Evolutionary conservation across 2,888 invertebrate genomes (phyloP), one percentile per base, ranked within the genome.

Genomic region (Argyra leucocephala): DNA sequence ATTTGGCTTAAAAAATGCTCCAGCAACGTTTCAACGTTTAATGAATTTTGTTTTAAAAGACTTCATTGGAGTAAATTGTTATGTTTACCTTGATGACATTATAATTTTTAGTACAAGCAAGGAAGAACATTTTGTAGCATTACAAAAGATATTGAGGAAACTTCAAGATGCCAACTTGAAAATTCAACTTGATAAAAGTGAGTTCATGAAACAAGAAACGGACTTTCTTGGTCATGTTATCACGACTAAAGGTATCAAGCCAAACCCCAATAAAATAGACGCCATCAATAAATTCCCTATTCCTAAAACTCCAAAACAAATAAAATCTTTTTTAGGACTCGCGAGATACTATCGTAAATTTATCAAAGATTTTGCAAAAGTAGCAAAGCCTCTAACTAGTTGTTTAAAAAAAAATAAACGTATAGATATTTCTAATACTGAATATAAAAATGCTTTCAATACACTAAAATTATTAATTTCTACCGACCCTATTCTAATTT

Each of bases 21-120:
- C 65, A 1, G 63, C 65, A 18, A 66, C 64, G 3, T 67, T 64
- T 24, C 67, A 10, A 66, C 37, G 64, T 18, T 1, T 63, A 1
- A 63, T 67, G 57, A 70, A 73, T 63, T 68, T 69, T 63, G 66
- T 73, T 3, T 62, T 74, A 21, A 58, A 66, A 61, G 71, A 70
- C 4, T 62, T 72, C 5, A 64, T 68, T 31, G 67, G 69, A 48
- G 70, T 70, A 67, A 66, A 64, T n/a, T 71, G 72, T 61, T 68
- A 75, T 4, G 72, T 75, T 1, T 75, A 73, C 66, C 67, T 73
- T 61, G 75, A 75, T 61, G 74, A 74, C 63, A 70, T 72, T 1
- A 68, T 76, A 15, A 67, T 74, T n/a, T 73, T 69, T 48, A 68
- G 66, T 3, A 70, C 67, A 10, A 69, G 69, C 1, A 57, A 73